phyloP scores from a whole-genome alignment of 2,113 vertebrate genomes.

The Melanerpes aurifrons region DNA sequence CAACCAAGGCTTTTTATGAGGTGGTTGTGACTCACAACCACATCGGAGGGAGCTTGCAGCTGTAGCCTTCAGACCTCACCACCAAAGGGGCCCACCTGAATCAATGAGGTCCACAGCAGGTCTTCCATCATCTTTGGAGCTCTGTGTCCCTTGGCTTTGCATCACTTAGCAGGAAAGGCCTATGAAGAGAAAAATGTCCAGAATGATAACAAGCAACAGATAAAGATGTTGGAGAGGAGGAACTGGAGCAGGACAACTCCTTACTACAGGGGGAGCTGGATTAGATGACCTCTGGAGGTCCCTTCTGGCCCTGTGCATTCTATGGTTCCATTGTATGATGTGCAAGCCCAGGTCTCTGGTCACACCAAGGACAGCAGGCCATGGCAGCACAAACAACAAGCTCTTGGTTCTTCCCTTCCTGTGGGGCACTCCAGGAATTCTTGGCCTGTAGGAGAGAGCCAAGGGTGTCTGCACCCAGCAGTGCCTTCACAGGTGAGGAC shows the following conservation, averaged over 20 bases:
- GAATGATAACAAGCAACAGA: not conserved
- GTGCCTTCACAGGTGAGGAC: not conserved
- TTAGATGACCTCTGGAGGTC: too few relatives aligned
- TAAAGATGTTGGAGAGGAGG: not conserved
- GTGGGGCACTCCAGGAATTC: not conserved
- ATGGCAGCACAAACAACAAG: not conserved
- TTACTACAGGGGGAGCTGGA: too few relatives aligned
- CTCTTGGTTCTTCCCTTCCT: not conserved
- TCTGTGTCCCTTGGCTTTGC: not conserved
- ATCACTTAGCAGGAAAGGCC: not conserved
- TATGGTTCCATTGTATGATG: not conserved
- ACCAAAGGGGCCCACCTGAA: not conserved
- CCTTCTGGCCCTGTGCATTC: too few relatives aligned
- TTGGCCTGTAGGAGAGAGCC: not conserved
- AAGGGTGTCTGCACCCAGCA: not conserved
- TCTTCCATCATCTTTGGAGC: not conserved
- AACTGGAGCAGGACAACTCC: not conserved
- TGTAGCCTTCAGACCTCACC: not conserved
- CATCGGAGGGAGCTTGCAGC: accelerated
- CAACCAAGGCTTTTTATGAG: not conserved
- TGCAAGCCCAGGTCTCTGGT: not conserved
- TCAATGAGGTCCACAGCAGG: accelerated
- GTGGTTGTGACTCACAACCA: not conserved
- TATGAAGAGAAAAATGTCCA: not conserved
- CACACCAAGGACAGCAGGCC: not conserved